Base-by-base conservation (phyloP, 2,113 vertebrate species). In the Nerophis ophidion region DNA sequence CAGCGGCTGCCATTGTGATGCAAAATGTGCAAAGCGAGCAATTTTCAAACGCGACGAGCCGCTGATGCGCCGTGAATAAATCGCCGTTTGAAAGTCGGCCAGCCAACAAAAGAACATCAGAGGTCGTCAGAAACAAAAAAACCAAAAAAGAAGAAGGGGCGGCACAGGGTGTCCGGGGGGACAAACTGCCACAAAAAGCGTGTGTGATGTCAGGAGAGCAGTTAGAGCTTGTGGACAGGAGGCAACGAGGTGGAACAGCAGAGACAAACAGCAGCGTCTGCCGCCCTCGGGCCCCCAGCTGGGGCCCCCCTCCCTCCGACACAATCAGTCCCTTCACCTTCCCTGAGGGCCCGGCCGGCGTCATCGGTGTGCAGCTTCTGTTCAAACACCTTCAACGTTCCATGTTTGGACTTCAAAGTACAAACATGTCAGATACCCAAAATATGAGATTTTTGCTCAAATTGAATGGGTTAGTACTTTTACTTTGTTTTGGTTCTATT, bases 1-100 rank as follows among this genome's bases (percentile, higher is more conserved):
- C 81, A 85, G 81, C 70, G 65, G 81, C 48, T 48, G 13, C 83
- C 35, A 86, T 90, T 91, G 82, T 91, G 7, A 89, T 89, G 88
- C 70, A 81, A 85, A 89, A 78, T 77, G 57, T 70, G 57, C 75
- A 79, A 77, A 79, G 63, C 17, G 45, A 38, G 72, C 66, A 9
- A 76, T 81, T 84, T 84, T 88, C 84, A 84, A 81, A 87, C 78
- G 59, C 62, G 85, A 74, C 73, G 73, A 36, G 63, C 74, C 64
- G 61, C 63, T 74, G 40, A 75, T 84, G 62, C 48, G 34, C 14
- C 1, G 65, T 17, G 33, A 80, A 89, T 83, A 86, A 88, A 84
- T 66, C 84, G 81, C 77, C 61, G n/a, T 77, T 80, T 84, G 84
- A 84, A 86, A 80, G 79, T 85, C 61, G 65, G 62, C 70, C 10